Evolutionary conservation across 2,888 invertebrate species (phyloP), one percentile per base, ranked within the genome.

Genomic region (Nebria salina): DNA sequence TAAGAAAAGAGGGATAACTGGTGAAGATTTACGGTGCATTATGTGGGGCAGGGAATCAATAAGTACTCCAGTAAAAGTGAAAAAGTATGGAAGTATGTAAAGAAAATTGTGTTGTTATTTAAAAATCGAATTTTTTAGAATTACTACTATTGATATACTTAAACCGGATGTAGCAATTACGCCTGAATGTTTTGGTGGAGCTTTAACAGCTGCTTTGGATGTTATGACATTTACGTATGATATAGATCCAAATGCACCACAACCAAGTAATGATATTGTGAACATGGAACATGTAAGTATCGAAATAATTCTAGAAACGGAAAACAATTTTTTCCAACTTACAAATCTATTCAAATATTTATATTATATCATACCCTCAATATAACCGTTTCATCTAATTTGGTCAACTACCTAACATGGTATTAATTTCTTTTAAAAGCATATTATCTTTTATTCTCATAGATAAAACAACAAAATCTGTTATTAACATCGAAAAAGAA

Each of bases 11-110:
- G 94, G 95, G 54, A 94, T 97, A 91, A 95, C 95, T 5, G 97
- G 97, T 0, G 97, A 97, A 88, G 94, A 96, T 87, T 91, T 97
- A 89, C 91, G 96, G 5, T 91, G 95, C 72, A 90, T 97, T 66
- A 97, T 97, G 96, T 97, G 97, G 97, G 97, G 96, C 13, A 91
- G 96, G 42, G 95, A 95, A 54, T 96, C 96, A 0, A 95, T 97
- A 84, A 95, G 95, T 8, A 96, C 96, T 3, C 97, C 97, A 0
- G 93, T 95, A 13, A 95, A 95, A 89, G 90, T 91, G 2, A 91
- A 91, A 85, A 92, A 92, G 91, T 92, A 89, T 84, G 82, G 76
- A 54, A 11, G 11, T 73, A 42, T 73, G 72, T 25, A 11, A 15
- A 66, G 0, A 34, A 34, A 34, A 34, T 5, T 34, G 2, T 66